Percentiles rank a stretch among this genome's conserved stretches.
Evolutionary conservation across 1,140 invertebrate genomes (phyloP).

Genomic region (Scaptodrosophila lebanonensis): DNA sequence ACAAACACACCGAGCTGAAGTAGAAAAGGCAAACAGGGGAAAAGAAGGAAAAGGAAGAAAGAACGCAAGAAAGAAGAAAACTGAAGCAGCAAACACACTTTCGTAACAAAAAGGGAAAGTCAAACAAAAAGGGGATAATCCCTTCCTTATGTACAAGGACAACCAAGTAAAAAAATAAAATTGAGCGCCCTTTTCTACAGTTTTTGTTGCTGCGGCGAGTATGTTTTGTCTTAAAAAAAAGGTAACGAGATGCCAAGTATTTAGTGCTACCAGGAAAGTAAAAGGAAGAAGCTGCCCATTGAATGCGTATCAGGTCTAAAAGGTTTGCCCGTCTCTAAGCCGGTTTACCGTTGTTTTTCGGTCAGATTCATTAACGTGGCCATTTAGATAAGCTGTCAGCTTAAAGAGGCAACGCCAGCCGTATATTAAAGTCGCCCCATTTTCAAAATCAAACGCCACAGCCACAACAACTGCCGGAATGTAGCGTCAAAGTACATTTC

Average conservation of each 20-base stretch:
- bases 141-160: constrained; percentile 13
- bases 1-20: constrained; percentile 9
- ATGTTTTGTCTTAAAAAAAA: constrained; percentile 52
- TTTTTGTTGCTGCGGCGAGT: constrained; percentile 19
- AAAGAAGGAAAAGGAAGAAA: constrained; percentile 35
- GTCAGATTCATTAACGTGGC: constrained; percentile 73
- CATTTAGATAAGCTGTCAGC: constrained; percentile 68
- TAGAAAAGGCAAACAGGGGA: constrained; percentile 25
- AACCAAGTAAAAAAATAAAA: constrained; percentile 39
- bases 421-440: constrained; percentile 44
- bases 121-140: constrained; percentile 68
- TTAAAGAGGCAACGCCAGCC: constrained; percentile 34
- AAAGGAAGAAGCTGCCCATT: too few relatives aligned
- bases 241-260: constrained; percentile 54
- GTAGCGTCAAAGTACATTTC: neutral
- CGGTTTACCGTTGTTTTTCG: constrained; percentile 58
- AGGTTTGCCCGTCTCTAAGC: constrained; percentile 55
- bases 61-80: constrained; percentile 33
- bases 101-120: constrained; percentile 58
- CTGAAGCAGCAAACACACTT: neutral
- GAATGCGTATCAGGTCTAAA: constrained; percentile 39
- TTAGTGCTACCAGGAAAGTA: constrained; percentile 39
- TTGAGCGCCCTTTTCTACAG: constrained; percentile 43
- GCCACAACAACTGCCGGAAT: constrained; percentile 6
- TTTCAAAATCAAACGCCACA: constrained; percentile 10